phyloP scores from a whole-genome alignment of 2,888 invertebrate species.

The Phania funesta region DNA sequence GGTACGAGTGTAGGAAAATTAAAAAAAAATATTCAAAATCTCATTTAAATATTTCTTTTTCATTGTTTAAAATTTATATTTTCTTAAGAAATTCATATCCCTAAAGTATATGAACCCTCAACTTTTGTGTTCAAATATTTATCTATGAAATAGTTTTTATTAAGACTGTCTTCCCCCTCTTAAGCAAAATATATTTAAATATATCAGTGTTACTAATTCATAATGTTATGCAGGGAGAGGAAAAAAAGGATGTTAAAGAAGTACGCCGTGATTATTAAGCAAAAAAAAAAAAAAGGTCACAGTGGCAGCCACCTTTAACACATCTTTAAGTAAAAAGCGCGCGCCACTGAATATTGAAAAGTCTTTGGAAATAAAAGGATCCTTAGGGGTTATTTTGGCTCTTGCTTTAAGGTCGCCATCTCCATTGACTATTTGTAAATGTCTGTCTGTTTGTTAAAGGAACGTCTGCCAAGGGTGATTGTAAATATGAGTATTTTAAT shows the following conservation, averaged over 20 bases:
- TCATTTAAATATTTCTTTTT: slow-evolving; percentile 53
- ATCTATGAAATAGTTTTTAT: slow-evolving; percentile 33
- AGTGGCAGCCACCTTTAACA: slow-evolving; percentile 61
- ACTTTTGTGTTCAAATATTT: slow-evolving; percentile 28
- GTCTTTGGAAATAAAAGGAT: background rate
- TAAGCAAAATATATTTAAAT: slow-evolving; percentile 46
- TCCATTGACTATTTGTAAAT: background rate
- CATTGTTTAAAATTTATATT: slow-evolving; percentile 9
- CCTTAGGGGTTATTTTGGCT: slow-evolving; percentile 52
- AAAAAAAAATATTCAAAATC: slow-evolving; percentile 12
- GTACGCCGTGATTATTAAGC: background rate
- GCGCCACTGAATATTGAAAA: slow-evolving; percentile 58
- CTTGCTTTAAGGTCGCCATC: slow-evolving; percentile 32
- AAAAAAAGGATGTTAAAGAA: slow-evolving; percentile 2
- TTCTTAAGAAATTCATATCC: slow-evolving; percentile 60
- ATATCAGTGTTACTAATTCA: slow-evolving; percentile 49
- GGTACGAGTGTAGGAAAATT: too few relatives aligned
- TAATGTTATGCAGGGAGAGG: slow-evolving; percentile 6
- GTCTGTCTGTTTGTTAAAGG: background rate
- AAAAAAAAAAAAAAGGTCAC: slow-evolving; percentile 51
- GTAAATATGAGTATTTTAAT: slow-evolving; percentile 39
- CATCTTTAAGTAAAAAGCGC: slow-evolving; percentile 59
- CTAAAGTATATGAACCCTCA: slow-evolving; percentile 58
- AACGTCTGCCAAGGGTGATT: slow-evolving; percentile 50
- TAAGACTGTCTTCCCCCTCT: background rate